A percentile compares a stretch with the other conserved stretches of the same genome.
These are phyloP conservation scores for Myzus persicae DNA, from an alignment of 1,140 invertebrate genomes.

Conservation along the genomic window DNA sequence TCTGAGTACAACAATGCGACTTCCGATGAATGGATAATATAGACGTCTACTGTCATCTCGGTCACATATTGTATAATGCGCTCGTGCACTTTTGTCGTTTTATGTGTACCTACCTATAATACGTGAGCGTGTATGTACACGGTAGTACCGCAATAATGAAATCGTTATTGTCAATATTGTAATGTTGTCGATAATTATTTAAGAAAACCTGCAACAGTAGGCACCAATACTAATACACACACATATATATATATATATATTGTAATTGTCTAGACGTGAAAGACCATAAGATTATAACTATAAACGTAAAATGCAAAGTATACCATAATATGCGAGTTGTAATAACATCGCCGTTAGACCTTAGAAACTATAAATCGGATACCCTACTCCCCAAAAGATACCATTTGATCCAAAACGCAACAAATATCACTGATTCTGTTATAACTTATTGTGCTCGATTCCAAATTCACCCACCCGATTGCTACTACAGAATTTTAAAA, in stretches of 20 bases:
- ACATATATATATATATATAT: no score
- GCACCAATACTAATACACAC: neutral
- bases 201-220: neutral
- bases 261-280: neutral
- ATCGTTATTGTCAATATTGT: neutral
- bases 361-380: neutral
- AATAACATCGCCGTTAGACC: neutral
- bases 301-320: neutral
- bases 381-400: neutral
- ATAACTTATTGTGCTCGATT: neutral
- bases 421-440: neutral
- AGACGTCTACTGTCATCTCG: constrained; percentile 31
- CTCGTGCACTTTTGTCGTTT: neutral
- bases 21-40: constrained; percentile 38
- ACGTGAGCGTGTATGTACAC: neutral
- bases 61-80: neutral
- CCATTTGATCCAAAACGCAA: neutral
- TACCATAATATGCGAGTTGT: neutral
- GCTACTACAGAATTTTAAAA: neutral
- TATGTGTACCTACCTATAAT: neutral
- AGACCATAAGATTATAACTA: neutral
- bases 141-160: neutral
- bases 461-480: neutral
- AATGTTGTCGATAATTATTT: neutral
- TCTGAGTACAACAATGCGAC: constrained; percentile 1